Evolutionary conservation across 2,113 vertebrate species (phyloP).

Genomic region (Pleuronectes platessa): DNA sequence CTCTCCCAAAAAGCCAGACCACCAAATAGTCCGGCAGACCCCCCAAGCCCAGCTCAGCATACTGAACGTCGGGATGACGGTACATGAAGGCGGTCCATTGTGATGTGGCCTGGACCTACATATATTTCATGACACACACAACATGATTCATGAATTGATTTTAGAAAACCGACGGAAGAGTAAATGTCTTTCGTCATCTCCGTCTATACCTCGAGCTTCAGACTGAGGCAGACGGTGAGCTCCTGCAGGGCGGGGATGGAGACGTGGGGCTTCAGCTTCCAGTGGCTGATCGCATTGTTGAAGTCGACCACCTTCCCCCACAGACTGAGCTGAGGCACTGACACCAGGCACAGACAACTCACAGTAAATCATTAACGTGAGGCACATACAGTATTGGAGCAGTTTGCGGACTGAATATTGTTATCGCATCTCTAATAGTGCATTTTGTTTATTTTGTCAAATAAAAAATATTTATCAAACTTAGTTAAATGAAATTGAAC

Average conservation of each 20-base stretch:
- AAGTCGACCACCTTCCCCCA: slow-evolving; percentile 83
- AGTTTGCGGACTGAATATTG: neutral
- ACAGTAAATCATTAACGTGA: neutral
- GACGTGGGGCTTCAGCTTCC: slow-evolving; percentile 61
- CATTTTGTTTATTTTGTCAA: neutral
- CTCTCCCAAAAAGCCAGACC: slow-evolving; percentile 81
- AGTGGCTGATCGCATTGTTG: slow-evolving; percentile 56
- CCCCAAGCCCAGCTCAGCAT: slow-evolving; percentile 80
- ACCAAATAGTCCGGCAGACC: slow-evolving; percentile 60
- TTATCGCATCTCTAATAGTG: neutral
- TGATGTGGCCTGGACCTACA: neutral
- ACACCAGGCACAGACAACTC: neutral
- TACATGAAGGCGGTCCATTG: slow-evolving; percentile 87
- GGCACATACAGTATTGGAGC: neutral
- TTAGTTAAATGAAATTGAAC: no score
- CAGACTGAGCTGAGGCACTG: slow-evolving; percentile 67
- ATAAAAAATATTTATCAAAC: no score
- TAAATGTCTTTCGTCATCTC: neutral
- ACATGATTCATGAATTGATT: neutral
- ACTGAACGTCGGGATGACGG: slow-evolving; percentile 33
- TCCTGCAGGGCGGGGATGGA: slow-evolving; percentile 79
- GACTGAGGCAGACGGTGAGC: slow-evolving; percentile 83
- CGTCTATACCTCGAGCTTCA: slow-evolving; percentile 61
- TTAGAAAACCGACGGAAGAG: neutral
- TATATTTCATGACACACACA: neutral